Conservation (phyloP, 1,140 invertebrate genomes). For the Caenorhabditis briggsae region DNA sequence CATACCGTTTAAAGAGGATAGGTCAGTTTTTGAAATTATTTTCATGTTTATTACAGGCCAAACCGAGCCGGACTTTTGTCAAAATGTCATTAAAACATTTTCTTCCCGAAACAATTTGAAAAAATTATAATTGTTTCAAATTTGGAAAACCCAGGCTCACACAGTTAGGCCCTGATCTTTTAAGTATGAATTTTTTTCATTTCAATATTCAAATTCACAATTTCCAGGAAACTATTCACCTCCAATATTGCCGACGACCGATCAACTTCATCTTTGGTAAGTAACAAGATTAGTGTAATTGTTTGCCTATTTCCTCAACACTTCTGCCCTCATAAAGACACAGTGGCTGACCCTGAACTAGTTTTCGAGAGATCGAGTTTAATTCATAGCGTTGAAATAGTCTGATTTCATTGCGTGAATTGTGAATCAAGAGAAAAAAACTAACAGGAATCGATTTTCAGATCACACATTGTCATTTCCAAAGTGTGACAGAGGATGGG, state of each 20-base stretch:
- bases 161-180: no score
- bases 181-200: no score
- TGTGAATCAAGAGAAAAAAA: no score
- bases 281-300: conserved; percentile 35
- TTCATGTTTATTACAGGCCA: no score
- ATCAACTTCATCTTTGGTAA: conserved; percentile 58
- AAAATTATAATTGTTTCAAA: no score
- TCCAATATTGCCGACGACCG: conserved; percentile 4
- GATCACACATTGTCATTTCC: conserved; percentile 53
- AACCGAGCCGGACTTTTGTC: no score
- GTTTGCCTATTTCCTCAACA: conserved; percentile 41
- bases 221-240: conserved; percentile 41
- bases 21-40: neutral
- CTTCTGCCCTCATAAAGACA: conserved; percentile 21
- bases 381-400: neutral
- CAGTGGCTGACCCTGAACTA: conserved; percentile 24
- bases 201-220: no score
- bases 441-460: conserved; percentile 15
- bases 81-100: no score
- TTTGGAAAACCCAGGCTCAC: no score
- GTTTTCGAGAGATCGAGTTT: conserved; percentile 1
- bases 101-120: no score
- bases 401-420: no score
- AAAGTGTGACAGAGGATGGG: conserved; percentile 1
- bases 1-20: conserved; percentile 48